phyloP scores from a whole-genome alignment of 64 coral and sea anemone genomes.

The Acropora yongei region DNA sequence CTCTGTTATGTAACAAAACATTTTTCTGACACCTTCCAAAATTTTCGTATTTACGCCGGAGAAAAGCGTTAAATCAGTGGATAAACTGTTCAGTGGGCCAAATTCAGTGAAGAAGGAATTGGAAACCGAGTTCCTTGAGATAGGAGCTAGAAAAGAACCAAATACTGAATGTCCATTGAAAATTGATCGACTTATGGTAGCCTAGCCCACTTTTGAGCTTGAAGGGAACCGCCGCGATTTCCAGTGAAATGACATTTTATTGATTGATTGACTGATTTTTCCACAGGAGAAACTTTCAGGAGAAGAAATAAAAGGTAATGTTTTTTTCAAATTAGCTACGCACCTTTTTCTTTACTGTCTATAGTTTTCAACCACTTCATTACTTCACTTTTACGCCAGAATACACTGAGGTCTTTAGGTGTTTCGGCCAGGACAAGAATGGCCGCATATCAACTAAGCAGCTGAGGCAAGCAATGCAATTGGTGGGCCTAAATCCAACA shows the following conservation, averaged over 20 bases:
- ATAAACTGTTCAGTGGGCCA: no score
- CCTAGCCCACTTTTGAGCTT: no score
- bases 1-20: no score
- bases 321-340: background rate
- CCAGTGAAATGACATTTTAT: background rate
- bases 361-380: no score
- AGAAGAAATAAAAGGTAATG: constrained; percentile 22
- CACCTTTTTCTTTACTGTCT: background rate
- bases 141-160: background rate
- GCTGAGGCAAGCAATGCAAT: constrained; percentile 13
- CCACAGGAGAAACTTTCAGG: constrained; percentile 22
- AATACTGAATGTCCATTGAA: background rate
- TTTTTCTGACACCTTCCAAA: no score
- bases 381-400: background rate
- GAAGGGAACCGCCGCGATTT: no score
- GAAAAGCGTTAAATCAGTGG: no score
- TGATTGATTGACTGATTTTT: background rate
- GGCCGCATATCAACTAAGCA: constrained; percentile 29
- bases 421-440: constrained; percentile 17
- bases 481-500: constrained; percentile 27
- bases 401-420: constrained; percentile 27
- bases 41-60: no score
- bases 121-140: background rate
- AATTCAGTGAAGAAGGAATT: background rate
- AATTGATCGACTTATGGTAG: background rate